Percentiles rank a stretch among this genome's conserved stretches.
These are phyloP conservation scores for Pseudochirops cupreus DNA, from an alignment of 2,797 vertebrate species.

Conservation along the genomic window DNA sequence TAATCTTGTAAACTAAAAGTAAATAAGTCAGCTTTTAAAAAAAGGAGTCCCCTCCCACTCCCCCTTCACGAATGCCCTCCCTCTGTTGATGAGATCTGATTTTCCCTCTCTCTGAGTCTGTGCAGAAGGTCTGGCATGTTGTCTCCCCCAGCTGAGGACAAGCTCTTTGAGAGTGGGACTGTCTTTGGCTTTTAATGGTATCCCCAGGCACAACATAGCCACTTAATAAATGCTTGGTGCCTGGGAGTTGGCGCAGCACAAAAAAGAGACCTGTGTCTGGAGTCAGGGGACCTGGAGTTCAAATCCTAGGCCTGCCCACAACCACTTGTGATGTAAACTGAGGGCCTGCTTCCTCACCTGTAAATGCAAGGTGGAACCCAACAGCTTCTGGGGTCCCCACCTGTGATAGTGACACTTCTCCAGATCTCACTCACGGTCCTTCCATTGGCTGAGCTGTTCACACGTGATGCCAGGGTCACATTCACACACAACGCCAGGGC, in stretches of 20 bases:
- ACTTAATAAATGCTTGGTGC: not conserved
- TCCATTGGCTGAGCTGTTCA: not conserved
- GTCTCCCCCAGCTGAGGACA: not conserved
- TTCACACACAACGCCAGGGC: no score
- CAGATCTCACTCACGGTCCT: not conserved
- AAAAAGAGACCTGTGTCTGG: not conserved
- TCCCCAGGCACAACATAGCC: not conserved
- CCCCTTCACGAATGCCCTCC: not conserved
- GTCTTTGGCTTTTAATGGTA: not conserved
- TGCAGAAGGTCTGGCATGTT: fast-evolving
- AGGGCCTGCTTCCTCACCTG: not conserved
- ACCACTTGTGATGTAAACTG: not conserved
- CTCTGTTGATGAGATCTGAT: not conserved
- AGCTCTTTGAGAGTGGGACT: not conserved
- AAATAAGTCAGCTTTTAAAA: no score
- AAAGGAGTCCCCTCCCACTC: not conserved
- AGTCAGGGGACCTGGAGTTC: not conserved
- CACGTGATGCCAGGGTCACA: no score
- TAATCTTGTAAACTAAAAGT: no score
- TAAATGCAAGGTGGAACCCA: not conserved
- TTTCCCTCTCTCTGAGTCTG: not conserved
- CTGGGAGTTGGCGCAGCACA: not conserved
- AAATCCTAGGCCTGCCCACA: not conserved
- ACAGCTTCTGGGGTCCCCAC: not conserved
- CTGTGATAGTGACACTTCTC: not conserved